Evolutionary conservation across 2,888 invertebrate genomes (phyloP).

Genomic region (Idaea aversata): DNA sequence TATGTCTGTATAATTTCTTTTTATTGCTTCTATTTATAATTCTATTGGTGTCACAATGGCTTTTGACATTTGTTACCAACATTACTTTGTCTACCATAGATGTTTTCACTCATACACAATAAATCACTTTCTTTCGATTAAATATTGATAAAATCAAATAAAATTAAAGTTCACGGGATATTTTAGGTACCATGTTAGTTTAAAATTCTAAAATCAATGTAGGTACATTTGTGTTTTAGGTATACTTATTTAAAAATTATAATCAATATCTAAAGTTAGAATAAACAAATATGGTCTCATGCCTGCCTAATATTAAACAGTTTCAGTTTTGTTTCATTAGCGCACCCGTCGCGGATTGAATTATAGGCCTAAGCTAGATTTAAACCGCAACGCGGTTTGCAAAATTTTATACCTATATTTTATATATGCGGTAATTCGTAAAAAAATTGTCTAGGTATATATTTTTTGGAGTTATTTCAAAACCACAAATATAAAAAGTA

Average conservation of each 20-base stretch:
- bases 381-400: slow-evolving; percentile 21
- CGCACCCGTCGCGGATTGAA: slow-evolving; percentile 31
- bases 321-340: slow-evolving; percentile 16
- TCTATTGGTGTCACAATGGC: slow-evolving; percentile 45
- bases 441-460: slow-evolving; percentile 18
- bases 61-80: slow-evolving; percentile 38
- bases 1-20: slow-evolving; percentile 55
- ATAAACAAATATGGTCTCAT: no score
- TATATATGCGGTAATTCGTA: slow-evolving; percentile 15
- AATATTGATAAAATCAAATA: not conserved
- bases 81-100: not conserved
- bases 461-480: slow-evolving; percentile 36
- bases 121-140: not conserved
- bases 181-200: no score
- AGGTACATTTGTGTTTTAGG: no score
- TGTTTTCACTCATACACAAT: not conserved
- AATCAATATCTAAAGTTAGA: no score
- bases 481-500: slow-evolving; percentile 21
- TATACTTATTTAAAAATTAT: no score
- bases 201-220: no score
- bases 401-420: slow-evolving; percentile 11
- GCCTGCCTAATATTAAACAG: not conserved
- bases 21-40: slow-evolving; percentile 66
- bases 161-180: no score
- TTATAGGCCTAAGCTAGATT: slow-evolving; percentile 44